Conservation (phyloP, 2,888 invertebrate genomes). For the Cosmorhoe ocellata region DNA sequence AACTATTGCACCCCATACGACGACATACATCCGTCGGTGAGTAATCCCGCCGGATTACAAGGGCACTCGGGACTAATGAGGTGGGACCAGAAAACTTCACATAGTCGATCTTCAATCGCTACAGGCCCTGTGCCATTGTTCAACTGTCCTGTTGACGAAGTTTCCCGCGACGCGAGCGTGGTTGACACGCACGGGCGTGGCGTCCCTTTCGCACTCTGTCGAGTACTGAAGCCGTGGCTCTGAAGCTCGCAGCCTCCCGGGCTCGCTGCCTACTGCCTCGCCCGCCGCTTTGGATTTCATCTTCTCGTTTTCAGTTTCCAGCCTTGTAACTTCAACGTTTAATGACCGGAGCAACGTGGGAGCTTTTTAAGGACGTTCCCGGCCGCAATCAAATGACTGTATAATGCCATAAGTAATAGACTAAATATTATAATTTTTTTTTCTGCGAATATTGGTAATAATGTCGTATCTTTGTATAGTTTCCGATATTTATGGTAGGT, state of each 20-base stretch:
- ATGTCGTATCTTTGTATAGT: too few relatives aligned
- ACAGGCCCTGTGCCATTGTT: conserved; percentile 53
- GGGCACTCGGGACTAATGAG: conserved; percentile 3
- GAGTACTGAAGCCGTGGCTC: conserved; percentile 13
- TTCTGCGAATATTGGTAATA: too few relatives aligned
- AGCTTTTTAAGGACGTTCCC: conserved; percentile 11
- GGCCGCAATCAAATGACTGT: conserved; percentile 5
- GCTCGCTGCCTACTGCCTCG: conserved; percentile 34
- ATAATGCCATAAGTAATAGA: conserved; percentile 13
- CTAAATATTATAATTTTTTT: too few relatives aligned
- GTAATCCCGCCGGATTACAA: conserved; percentile 13
- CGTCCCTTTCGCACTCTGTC: conserved; percentile 10
- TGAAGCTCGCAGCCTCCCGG: conserved; percentile 18
- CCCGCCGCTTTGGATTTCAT: conserved; percentile 26
- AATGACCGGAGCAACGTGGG: conserved; percentile 33
- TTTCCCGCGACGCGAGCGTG: conserved; percentile 19
- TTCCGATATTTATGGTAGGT: too few relatives aligned
- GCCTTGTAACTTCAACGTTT: conserved; percentile 49
- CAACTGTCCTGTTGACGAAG: conserved; percentile 45
- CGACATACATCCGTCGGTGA: conserved; percentile 10
- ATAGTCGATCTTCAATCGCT: conserved; percentile 52
- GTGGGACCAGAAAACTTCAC: conserved; percentile 51
- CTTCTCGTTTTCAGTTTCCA: conserved; percentile 48
- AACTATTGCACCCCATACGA: conserved; percentile 16
- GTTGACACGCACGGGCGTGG: conserved; percentile 10